Evolutionary conservation across 2,113 vertebrate genomes (phyloP).

Genomic region (Diadophis punctatus): DNA sequence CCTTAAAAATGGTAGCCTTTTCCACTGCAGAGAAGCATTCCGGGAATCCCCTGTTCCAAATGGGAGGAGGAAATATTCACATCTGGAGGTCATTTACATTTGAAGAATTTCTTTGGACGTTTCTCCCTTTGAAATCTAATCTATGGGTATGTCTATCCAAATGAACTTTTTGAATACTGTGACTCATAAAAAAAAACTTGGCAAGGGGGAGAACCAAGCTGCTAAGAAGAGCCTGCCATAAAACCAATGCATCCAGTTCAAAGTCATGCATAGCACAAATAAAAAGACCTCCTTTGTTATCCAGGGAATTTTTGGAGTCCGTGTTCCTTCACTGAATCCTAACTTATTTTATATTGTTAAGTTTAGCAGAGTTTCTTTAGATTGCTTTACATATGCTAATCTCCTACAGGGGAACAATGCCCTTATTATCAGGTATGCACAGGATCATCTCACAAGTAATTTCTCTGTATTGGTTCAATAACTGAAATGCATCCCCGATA

Average conservation of each 20-base stretch:
- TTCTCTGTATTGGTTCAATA: not conserved
- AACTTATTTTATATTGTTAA: not conserved
- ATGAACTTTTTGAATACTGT: constrained; percentile 41
- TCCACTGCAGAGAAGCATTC: constrained; percentile 53
- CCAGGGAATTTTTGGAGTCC: not conserved
- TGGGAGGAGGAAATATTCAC: constrained; percentile 58
- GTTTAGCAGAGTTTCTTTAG: not conserved
- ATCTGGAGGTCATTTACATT: constrained; percentile 72
- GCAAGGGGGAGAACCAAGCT: not conserved
- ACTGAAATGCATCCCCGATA: not conserved
- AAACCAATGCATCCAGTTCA: constrained; percentile 43
- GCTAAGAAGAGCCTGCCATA: constrained; percentile 23
- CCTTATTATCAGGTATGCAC: not conserved
- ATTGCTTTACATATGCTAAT: not conserved
- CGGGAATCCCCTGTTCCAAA: constrained; percentile 37
- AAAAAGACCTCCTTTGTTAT: not conserved
- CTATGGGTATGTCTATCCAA: constrained; percentile 51
- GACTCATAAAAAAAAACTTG: constrained; percentile 24
- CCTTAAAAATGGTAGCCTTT: constrained; percentile 24
- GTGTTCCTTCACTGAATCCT: not conserved
- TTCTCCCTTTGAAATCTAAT: constrained; percentile 70
- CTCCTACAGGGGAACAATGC: not conserved
- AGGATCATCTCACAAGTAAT: not conserved
- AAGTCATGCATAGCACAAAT: not conserved
- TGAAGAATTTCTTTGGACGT: constrained; percentile 62